A percentile compares a stretch with the other conserved stretches of the same genome.
These are phyloP conservation scores for Coptodon bakossiorum DNA, from an alignment of 2,113 vertebrate species.

Conservation along the genomic window DNA sequence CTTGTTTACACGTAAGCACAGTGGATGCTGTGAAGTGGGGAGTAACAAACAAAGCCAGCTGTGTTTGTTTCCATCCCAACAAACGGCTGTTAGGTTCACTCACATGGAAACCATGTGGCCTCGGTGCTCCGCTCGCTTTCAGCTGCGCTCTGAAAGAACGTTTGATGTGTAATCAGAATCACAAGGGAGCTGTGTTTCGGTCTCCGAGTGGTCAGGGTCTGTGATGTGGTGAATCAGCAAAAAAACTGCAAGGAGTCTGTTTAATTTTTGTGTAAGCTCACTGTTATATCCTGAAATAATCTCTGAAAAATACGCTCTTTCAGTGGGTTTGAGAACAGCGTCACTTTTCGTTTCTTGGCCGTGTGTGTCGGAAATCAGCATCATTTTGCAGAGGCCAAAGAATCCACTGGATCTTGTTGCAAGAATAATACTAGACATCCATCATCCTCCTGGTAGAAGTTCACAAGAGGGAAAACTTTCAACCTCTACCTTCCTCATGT, in stretches of 20 bases:
- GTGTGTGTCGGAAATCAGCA: fast-evolving
- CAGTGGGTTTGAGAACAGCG: fast-evolving
- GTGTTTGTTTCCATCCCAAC: constrained; percentile 25
- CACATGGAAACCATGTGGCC: background rate
- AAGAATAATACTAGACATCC: background rate
- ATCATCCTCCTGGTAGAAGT: background rate
- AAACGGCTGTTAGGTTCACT: background rate
- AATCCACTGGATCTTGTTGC: background rate
- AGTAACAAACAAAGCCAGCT: constrained; percentile 16
- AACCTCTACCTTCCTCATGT: background rate
- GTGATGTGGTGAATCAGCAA: background rate
- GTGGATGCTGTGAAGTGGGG: background rate
- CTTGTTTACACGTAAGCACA: background rate
- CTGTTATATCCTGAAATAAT: background rate
- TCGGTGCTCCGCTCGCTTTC: background rate
- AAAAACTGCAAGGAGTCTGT: background rate
- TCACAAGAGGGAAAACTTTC: background rate
- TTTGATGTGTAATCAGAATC: background rate
- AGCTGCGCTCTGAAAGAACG: background rate
- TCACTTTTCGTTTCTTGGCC: fast-evolving
- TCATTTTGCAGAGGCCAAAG: background rate
- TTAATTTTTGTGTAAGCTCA: background rate
- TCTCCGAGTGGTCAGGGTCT: background rate
- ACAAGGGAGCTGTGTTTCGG: background rate
- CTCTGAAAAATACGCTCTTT: fast-evolving